Evolutionary conservation across 2,113 vertebrate species (phyloP).

Genomic region (Mola mola): DNA sequence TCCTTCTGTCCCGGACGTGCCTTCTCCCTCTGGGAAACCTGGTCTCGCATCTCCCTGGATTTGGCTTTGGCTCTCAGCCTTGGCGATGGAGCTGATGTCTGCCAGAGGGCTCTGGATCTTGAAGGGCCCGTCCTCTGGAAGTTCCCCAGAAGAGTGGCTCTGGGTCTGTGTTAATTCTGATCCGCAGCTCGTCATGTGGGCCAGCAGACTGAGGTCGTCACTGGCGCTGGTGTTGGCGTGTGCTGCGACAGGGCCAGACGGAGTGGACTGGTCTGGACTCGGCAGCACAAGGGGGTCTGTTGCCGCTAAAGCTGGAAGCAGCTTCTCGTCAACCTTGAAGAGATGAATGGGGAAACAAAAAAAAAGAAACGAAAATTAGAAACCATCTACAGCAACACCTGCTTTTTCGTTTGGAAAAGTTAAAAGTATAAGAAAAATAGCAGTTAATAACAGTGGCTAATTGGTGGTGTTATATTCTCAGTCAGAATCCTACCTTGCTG

Average conservation of each 20-base stretch:
- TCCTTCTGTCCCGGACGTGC: constrained; percentile 83
- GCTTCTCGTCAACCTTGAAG: constrained; percentile 88
- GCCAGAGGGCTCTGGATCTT: constrained; percentile 86
- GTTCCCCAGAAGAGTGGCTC: constrained; percentile 85
- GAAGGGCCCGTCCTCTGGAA: constrained; percentile 80
- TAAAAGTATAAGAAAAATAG: too few species aligned
- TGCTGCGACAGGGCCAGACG: constrained; percentile 80
- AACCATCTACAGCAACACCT: too few species aligned
- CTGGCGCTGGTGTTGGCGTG: constrained; percentile 82
- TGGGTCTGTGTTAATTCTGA: constrained; percentile 88
- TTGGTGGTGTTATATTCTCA: neutral
- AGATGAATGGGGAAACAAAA: neutral
- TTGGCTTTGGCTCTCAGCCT: constrained; percentile 87
- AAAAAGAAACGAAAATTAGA: neutral
- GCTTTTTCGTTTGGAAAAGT: too few species aligned
- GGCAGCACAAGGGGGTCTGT: constrained; percentile 88
- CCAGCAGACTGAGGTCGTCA: constrained; percentile 94
- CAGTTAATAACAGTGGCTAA: neutral
- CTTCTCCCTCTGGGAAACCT: constrained; percentile 84
- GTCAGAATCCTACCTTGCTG: constrained; percentile 85
- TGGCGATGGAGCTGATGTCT: constrained; percentile 87
- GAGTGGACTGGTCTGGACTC: constrained; percentile 82
- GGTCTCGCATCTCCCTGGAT: constrained; percentile 82
- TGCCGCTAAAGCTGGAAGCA: constrained; percentile 92
- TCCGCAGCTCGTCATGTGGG: constrained; percentile 89